Evolutionary conservation across 2,797 vertebrate species (phyloP), one percentile per base, ranked within the genome.

Genomic region (Myiotriccus ornatus): DNA sequence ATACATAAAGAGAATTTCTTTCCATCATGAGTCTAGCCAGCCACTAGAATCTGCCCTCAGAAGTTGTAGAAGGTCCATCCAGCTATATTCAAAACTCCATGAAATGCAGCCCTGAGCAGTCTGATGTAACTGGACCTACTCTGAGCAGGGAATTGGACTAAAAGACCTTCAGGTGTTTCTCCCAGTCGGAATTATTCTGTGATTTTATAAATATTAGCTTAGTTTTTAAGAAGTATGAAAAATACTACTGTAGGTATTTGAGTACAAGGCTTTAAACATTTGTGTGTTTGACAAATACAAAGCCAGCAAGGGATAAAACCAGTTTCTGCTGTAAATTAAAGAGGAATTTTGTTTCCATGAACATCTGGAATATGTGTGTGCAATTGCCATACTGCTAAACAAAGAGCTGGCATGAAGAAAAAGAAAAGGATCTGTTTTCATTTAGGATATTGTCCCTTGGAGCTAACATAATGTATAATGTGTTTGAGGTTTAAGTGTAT

Each of bases 371-470:
- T 77, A 39, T 65, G 46, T 59, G 56, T 87, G 89, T 90, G 84
- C 79, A 87, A 81, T 46, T 80, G 69, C 59, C 50, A 55, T 32
- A 70, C 37, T 71, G 35, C 60, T 78, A 92, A 95, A 97, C 87
- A 95, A 97, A 97, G 91, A 96, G 68, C 15, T 95, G 93, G 97
- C 91, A 95, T 55, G 68, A 95, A 91, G 80, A 84, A 94, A 93
- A 91, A 95, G 73, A 71, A 84, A 88, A 85, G 86, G 65, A 92
- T 97, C 95, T 97, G 96, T 71, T 98, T 97, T 88, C 63, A 94
- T 93, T 98, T 97, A 97, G 91, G 81, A 91, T 89, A 84, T 59
- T 96, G 69, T 84, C 91, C 84, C 87, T 93, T 82, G 82, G 63
- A 97, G 90, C 68, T 96, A 89, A 84, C 65, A 65, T 68, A 87